phyloP scores from a whole-genome alignment of 2,113 vertebrate genomes.

The Procavia capensis region DNA sequence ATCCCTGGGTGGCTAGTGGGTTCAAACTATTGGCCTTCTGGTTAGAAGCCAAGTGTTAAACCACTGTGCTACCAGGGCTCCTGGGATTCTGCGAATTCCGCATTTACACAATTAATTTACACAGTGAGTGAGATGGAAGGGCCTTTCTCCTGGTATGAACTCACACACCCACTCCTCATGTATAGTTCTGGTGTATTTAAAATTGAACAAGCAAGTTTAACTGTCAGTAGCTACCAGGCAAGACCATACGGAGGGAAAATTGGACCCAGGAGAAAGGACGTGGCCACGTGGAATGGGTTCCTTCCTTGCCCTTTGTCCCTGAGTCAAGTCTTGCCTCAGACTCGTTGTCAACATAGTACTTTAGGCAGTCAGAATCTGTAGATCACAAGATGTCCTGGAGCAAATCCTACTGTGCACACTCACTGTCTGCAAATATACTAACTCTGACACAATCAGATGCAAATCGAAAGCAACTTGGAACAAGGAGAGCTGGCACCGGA shows the following conservation, averaged over 20 bases:
- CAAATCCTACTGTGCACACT: neutral
- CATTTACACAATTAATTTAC: neutral
- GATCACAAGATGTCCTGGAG: neutral
- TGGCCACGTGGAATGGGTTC: neutral
- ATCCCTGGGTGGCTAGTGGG: neutral
- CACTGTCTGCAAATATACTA: too few relatives aligned
- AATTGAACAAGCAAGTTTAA: neutral
- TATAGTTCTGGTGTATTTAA: neutral
- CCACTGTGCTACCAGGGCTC: neutral
- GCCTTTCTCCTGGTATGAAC: neutral
- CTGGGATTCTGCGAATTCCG: neutral
- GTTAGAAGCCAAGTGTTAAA: neutral
- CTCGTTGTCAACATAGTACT: neutral
- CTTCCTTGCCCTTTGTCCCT: neutral
- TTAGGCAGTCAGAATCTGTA: neutral
- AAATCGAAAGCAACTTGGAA: neutral
- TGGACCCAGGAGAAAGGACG: neutral
- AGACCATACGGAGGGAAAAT: neutral
- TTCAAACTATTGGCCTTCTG: neutral
- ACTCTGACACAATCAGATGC: neutral
- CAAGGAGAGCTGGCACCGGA: too few relatives aligned
- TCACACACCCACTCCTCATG: neutral
- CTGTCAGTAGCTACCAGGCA: neutral
- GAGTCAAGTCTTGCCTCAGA: neutral
- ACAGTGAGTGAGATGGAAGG: neutral